A percentile compares a stretch with the other conserved stretches of the same genome.
These are phyloP conservation scores for Enteromius unitaeniatus DNA, from an alignment of 2,797 vertebrate species.

Conservation along the genomic window DNA sequence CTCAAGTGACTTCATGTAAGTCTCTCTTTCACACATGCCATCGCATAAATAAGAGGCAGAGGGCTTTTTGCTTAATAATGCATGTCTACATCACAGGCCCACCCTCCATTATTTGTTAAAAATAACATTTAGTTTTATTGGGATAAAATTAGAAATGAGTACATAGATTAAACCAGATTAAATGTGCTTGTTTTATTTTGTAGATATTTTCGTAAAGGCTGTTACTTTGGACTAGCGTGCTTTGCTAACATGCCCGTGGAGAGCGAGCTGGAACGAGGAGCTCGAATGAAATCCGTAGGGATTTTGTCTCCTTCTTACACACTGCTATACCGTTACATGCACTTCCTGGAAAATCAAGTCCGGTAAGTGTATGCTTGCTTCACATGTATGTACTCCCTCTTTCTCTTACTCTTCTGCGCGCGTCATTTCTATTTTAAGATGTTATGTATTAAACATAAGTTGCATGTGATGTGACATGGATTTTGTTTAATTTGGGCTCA, in stretches of 20 bases:
- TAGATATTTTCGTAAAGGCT: conserved; percentile 97
- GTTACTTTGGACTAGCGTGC: conserved; percentile 95
- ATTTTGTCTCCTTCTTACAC: conserved; percentile 97
- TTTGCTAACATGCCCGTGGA: conserved; percentile 99
- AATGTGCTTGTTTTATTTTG: conserved; percentile 18
- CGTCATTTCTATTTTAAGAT: conserved; percentile 60
- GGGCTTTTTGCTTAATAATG: background rate
- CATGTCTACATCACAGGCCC: background rate
- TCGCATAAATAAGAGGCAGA: background rate
- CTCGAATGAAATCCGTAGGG: conserved; percentile 98
- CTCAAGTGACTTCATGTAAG: conserved; percentile 96
- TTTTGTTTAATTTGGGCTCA: conserved; percentile 1
- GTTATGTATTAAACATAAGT: conserved; percentile 74
- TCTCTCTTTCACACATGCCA: conserved; percentile 39
- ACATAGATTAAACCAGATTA: background rate
- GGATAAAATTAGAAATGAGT: background rate
- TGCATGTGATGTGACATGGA: conserved; percentile 51
- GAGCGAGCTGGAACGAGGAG: conserved; percentile 93
- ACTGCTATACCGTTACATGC: conserved; percentile 96
- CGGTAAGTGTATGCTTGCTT: conserved; percentile 78
- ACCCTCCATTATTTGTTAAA: background rate
- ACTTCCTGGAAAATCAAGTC: conserved; percentile 99
- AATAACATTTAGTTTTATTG: background rate
- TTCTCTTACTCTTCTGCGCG: conserved; percentile 1
- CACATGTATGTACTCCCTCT: background rate